phyloP scores from a whole-genome alignment of 2,797 vertebrate genomes.

The Mus minutoides region DNA sequence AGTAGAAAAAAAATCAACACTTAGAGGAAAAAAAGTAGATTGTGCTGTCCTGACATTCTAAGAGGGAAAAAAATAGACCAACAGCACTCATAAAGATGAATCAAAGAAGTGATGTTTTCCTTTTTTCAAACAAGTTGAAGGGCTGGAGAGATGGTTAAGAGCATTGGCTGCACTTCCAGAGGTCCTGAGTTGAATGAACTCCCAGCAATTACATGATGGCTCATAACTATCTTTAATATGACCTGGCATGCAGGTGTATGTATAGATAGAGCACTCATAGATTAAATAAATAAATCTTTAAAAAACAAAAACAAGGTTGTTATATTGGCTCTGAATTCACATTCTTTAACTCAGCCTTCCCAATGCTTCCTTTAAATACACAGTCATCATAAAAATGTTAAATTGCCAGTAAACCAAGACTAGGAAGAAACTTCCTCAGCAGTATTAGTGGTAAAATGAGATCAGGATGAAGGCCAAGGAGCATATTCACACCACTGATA shows the following conservation, averaged over 20 bases:
- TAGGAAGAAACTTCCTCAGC: neutral
- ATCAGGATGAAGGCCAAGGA: neutral
- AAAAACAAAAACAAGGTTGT: neutral
- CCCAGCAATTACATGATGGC: neutral
- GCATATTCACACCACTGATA: neutral
- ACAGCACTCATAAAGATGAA: neutral
- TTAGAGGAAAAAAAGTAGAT: neutral
- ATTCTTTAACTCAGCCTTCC: neutral
- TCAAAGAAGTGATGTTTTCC: neutral
- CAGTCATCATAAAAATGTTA: neutral
- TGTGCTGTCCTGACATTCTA: neutral
- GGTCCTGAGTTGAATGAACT: neutral
- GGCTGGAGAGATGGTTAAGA: neutral
- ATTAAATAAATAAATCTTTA: neutral
- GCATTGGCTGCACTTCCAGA: neutral
- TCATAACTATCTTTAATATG: neutral
- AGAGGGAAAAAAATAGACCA: neutral
- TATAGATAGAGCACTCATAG: neutral
- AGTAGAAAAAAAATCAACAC: neutral
- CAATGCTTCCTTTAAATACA: neutral
- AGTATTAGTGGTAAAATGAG: rapidly evolving
- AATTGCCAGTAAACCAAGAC: neutral
- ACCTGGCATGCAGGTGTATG: neutral
- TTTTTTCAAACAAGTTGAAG: neutral
- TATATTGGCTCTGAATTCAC: neutral